These are phyloP conservation scores for Percopsis omiscomaycus DNA, from an alignment of 2,797 vertebrate species.

Conservation along the genomic window DNA sequence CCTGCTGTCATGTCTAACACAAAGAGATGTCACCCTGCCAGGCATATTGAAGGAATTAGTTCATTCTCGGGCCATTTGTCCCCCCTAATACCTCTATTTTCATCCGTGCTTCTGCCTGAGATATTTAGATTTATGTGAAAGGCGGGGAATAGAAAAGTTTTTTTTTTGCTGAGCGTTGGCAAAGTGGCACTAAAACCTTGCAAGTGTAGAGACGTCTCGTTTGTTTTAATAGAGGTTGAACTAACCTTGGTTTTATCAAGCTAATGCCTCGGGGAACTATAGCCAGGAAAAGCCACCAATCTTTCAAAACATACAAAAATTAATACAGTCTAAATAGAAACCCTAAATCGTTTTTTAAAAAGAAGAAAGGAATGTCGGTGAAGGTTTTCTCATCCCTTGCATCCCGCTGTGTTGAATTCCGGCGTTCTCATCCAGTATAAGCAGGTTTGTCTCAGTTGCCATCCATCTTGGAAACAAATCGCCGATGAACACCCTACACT, in stretches of 20 bases:
- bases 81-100: conserved; percentile 11
- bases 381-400: conserved; percentile 14
- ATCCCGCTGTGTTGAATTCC: conserved; percentile 7
- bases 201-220: not conserved
- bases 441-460: conserved; percentile 28
- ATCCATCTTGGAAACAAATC: conserved; percentile 57
- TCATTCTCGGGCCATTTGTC: conserved; percentile 32
- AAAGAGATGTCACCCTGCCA: conserved; percentile 21
- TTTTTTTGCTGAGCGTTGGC: conserved; percentile 14
- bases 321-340: conserved; percentile 22
- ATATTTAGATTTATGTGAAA: conserved; percentile 33
- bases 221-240: not conserved
- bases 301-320: conserved; percentile 14
- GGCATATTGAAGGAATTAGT: conserved; percentile 19
- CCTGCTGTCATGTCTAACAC: conserved; percentile 30
- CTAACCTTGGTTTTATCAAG: not conserved
- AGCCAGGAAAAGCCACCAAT: not conserved
- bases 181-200: not conserved
- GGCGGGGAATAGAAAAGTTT: conserved; percentile 15
- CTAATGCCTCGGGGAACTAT: conserved; percentile 3
- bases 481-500: conserved; percentile 33
- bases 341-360: conserved; percentile 14
- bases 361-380: not conserved
- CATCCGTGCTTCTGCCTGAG: not conserved
- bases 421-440: conserved; percentile 8